phyloP scores from a whole-genome alignment of 1,140 invertebrate genomes.

The Coenobita brevimanus region DNA sequence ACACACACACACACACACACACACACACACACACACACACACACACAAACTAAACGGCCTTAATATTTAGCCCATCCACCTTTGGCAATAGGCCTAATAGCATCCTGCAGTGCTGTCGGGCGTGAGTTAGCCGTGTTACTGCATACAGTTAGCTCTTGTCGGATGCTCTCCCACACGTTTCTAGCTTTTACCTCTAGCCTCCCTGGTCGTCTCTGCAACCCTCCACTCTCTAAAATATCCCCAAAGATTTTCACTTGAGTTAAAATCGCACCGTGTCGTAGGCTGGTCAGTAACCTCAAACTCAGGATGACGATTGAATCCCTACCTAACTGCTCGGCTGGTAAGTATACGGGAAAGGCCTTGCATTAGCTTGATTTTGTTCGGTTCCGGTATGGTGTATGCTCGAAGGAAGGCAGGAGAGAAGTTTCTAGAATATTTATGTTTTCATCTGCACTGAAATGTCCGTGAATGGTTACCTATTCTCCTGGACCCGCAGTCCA shows the following conservation, averaged over 20 bases:
- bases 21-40: too few relatives aligned
- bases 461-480: too few relatives aligned
- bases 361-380: background rate
- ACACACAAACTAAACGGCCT: too few relatives aligned
- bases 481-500: too few relatives aligned
- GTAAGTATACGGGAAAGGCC: background rate
- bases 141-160: background rate
- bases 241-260: conserved; percentile 4
- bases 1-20: too few relatives aligned
- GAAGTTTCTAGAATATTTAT: too few relatives aligned
- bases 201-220: background rate
- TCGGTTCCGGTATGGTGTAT: too few relatives aligned
- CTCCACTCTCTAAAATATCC: background rate
- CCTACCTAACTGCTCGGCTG: background rate
- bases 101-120: background rate
- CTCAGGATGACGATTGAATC: background rate
- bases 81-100: background rate
- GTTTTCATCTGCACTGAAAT: too few relatives aligned
- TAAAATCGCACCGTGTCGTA: background rate
- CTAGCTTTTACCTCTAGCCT: background rate
- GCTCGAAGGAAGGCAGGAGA: too few relatives aligned
- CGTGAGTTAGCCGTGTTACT: background rate
- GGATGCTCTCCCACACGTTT: too few relatives aligned
- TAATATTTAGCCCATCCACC: background rate
- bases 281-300: background rate